Percentiles rank a stretch among this genome's conserved stretches.
Evolutionary conservation across 2,113 vertebrate species (phyloP).

Genomic region (Ailuropoda melanoleuca): DNA sequence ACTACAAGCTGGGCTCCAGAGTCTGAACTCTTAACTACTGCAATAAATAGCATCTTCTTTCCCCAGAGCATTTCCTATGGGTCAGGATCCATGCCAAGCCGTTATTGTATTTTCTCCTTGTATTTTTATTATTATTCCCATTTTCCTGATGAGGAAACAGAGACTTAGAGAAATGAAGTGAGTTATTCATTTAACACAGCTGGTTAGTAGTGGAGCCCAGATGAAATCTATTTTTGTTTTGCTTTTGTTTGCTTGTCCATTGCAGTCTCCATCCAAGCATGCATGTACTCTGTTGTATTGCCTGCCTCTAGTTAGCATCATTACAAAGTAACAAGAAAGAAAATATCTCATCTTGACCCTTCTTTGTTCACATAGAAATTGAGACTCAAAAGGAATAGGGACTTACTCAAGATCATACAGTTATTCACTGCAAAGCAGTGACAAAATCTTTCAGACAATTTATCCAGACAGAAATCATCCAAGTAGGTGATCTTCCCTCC

Average conservation of each 20-base stretch:
- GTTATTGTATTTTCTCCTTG: background rate
- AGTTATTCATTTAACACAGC: background rate
- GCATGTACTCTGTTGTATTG: too few relatives aligned
- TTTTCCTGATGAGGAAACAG: background rate
- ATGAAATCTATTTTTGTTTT: background rate
- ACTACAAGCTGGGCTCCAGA: background rate
- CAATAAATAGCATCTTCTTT: background rate
- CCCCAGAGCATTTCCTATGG: background rate
- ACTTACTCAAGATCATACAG: background rate
- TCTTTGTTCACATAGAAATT: background rate
- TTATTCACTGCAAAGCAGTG: background rate
- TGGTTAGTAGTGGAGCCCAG: background rate
- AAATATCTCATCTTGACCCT: background rate
- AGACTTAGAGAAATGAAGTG: slow-evolving; percentile 19
- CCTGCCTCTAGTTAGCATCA: background rate
- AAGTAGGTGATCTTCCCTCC: background rate
- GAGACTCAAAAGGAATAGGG: background rate
- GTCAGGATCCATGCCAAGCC: background rate
- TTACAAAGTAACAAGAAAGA: background rate
- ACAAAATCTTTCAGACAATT: background rate
- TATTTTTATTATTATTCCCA: background rate
- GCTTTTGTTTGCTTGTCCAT: background rate
- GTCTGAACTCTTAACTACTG: background rate
- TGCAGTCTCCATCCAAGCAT: background rate
- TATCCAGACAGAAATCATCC: background rate